Conservation (phyloP, 2,797 vertebrate genomes). For the Anabacerthia variegaticeps region DNA sequence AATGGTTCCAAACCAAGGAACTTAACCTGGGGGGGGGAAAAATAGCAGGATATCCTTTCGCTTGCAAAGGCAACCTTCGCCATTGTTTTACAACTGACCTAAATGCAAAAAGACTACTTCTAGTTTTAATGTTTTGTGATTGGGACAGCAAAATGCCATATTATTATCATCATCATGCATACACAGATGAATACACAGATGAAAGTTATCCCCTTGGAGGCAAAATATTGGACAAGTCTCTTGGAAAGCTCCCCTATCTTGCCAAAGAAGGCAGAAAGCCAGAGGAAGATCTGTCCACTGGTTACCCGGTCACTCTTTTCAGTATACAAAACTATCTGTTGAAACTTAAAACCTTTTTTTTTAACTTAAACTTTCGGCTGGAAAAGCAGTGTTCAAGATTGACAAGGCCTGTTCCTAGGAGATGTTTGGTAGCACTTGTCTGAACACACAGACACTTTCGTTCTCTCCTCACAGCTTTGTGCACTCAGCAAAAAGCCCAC, state of each 20-base stretch:
- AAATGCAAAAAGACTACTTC: background rate
- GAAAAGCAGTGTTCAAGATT: background rate
- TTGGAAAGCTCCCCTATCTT: background rate
- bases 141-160: background rate
- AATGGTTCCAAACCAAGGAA: background rate
- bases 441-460: background rate
- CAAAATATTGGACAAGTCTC: background rate
- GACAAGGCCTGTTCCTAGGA: background rate
- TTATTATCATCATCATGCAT: background rate
- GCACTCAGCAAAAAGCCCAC: background rate
- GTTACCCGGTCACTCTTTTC: background rate
- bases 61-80: background rate
- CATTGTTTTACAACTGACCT: background rate
- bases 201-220: background rate
- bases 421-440: background rate
- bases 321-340: background rate
- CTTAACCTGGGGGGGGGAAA: background rate
- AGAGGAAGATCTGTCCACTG: background rate
- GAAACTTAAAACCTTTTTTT: background rate
- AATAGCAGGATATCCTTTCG: conserved; percentile 9
- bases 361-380: background rate
- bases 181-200: background rate
- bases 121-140: background rate
- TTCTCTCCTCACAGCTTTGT: background rate
- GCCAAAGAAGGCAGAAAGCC: background rate